These are phyloP conservation scores for Hipposideros armiger DNA, from an alignment of 2,113 vertebrate genomes.

Conservation along the genomic window DNA sequence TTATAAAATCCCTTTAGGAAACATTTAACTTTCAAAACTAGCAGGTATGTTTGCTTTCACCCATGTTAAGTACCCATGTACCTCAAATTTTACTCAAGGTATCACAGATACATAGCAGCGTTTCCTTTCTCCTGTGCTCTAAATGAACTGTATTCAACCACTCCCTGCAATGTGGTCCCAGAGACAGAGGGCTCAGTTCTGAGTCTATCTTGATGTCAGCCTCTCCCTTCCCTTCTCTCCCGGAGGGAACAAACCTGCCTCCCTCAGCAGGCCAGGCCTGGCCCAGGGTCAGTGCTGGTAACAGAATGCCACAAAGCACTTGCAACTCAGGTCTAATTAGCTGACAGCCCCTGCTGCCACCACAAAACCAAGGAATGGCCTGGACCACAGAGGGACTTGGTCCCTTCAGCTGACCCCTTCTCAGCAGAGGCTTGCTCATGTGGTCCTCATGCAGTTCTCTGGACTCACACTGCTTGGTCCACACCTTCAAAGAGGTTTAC, in stretches of 20 bases:
- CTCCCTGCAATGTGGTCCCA: not conserved
- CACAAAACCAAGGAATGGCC: not conserved
- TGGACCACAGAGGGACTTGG: not conserved
- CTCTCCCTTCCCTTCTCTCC: not conserved
- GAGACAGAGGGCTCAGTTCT: not conserved
- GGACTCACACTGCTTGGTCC: not conserved
- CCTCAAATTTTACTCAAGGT: constrained; percentile 52
- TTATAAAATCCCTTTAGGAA: constrained; percentile 20
- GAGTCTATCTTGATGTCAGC: not conserved
- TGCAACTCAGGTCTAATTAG: not conserved
- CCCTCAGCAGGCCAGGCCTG: not conserved
- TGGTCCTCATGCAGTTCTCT: not conserved
- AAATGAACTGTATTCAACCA: not conserved
- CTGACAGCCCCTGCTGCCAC: not conserved
- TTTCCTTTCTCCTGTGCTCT: not conserved
- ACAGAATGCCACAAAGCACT: not conserved
- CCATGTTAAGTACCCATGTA: not conserved
- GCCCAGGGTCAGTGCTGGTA: not conserved
- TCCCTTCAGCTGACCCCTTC: not conserved
- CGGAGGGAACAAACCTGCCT: not conserved
- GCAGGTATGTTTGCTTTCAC: not conserved
- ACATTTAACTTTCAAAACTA: not conserved
- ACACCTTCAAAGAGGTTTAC: not conserved
- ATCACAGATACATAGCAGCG: not conserved
- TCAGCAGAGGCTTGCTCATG: not conserved